phyloP scores from a whole-genome alignment of 2,113 vertebrate genomes.

The Megaceryle maxima region DNA sequence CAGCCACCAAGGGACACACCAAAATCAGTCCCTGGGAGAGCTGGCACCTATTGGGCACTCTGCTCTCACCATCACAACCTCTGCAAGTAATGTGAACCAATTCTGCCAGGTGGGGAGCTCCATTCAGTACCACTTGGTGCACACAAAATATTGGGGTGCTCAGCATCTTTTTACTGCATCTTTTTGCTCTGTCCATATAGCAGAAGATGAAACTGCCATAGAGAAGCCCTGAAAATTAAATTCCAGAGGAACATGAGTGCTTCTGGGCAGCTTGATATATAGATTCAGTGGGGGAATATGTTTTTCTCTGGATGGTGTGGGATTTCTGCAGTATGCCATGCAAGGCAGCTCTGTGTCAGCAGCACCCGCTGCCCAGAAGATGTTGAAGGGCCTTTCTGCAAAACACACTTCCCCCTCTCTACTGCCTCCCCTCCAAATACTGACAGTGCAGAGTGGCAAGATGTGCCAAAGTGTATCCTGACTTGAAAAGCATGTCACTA shows the following conservation, averaged over 20 bases:
- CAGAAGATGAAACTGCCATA: not conserved
- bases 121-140: not conserved
- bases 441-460: not conserved
- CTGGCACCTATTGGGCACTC: not conserved
- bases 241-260: not conserved
- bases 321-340: rapidly evolving
- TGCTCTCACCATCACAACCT: not conserved
- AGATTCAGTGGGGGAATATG: not conserved
- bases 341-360: not conserved
- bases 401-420: not conserved
- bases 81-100: not conserved
- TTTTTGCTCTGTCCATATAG: not conserved
- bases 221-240: not conserved
- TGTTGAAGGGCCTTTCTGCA: not conserved
- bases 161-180: not conserved
- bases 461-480: constrained; percentile 14
- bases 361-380: not conserved
- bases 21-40: not conserved
- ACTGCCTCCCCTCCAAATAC: not conserved
- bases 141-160: rapidly evolving
- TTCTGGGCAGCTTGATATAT: not conserved
- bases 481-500: not conserved
- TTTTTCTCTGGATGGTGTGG: not conserved
- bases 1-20: not conserved
- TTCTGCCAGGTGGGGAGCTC: not conserved